phyloP scores from a whole-genome alignment of 2,113 vertebrate species.

The Cyprinus carpio region DNA sequence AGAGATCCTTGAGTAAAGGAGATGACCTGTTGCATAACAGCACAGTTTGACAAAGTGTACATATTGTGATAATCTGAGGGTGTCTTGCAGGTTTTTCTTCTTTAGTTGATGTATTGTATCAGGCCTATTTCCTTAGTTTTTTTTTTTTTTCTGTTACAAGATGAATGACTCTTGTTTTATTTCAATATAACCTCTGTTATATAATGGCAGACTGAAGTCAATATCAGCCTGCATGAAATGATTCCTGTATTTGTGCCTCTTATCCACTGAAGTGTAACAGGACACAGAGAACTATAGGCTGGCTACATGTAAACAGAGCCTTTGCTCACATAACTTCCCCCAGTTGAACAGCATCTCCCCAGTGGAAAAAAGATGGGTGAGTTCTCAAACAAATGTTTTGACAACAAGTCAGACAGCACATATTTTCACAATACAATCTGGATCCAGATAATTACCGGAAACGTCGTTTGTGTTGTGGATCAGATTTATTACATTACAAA shows the following conservation, averaged over 20 bases:
- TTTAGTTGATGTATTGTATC: not conserved
- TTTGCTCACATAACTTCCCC: not conserved
- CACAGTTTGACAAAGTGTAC: not conserved
- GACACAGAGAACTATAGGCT: constrained; percentile 45
- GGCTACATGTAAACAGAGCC: not conserved
- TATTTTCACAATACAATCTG: not conserved
- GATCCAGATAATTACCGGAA: constrained; percentile 6
- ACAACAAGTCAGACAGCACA: constrained; percentile 1
- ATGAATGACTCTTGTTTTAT: not conserved
- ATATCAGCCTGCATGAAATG: constrained; percentile 47
- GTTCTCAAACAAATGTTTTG: not conserved
- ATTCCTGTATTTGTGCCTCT: constrained; percentile 57
- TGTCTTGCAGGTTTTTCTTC: not conserved
- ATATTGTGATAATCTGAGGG: not conserved
- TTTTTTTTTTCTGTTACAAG: no score
- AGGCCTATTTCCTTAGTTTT: not conserved
- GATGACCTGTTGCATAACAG: not conserved
- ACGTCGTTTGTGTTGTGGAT: not conserved
- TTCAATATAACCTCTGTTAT: constrained; percentile 54
- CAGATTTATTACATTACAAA: not conserved
- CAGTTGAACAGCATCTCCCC: not conserved
- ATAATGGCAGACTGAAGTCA: constrained; percentile 63
- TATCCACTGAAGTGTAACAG: constrained; percentile 57
- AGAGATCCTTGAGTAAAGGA: not conserved
- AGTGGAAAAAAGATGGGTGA: not conserved